These are phyloP conservation scores for Blastomussa wellsi DNA, from an alignment of 92 coral and sea anemone species.

Conservation along the genomic window DNA sequence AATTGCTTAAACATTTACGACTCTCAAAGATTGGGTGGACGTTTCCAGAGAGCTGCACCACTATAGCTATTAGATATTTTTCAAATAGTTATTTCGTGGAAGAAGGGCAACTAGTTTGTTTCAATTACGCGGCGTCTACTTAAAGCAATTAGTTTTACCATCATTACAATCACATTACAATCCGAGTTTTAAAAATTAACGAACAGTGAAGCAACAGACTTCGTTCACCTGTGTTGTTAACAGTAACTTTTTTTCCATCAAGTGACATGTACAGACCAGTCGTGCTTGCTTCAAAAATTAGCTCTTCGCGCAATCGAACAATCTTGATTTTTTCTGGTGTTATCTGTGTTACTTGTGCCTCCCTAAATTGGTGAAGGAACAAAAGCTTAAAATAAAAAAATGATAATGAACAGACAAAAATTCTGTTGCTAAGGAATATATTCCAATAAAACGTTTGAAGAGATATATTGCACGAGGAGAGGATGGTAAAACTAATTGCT, in stretches of 20 bases:
- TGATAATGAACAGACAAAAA: neutral
- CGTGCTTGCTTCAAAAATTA: constrained; percentile 8
- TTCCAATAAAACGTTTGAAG: too few relatives aligned
- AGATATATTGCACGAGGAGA: too few relatives aligned
- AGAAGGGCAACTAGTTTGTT: too few relatives aligned
- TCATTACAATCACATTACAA: too few relatives aligned
- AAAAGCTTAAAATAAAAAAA: neutral
- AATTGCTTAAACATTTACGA: too few relatives aligned
- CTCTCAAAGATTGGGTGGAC: too few relatives aligned
- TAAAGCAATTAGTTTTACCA: too few relatives aligned
- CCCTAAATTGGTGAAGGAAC: neutral
- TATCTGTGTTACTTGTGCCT: constrained; percentile 16
- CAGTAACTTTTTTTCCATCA: constrained; percentile 22
- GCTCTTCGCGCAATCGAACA: constrained; percentile 30
- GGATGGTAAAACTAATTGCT: too few relatives aligned
- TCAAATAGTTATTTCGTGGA: too few relatives aligned
- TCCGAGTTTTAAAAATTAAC: neutral
- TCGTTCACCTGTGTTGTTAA: constrained; percentile 22
- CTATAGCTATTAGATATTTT: too few relatives aligned
- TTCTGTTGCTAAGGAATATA: neutral
- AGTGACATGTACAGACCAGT: constrained; percentile 6
- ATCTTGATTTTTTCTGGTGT: constrained; percentile 21
- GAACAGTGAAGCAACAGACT: neutral
- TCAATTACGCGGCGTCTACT: too few relatives aligned
- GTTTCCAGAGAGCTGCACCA: too few relatives aligned